Conservation (phyloP, 2,797 vertebrate genomes). For the Spondyliosoma cantharus region DNA sequence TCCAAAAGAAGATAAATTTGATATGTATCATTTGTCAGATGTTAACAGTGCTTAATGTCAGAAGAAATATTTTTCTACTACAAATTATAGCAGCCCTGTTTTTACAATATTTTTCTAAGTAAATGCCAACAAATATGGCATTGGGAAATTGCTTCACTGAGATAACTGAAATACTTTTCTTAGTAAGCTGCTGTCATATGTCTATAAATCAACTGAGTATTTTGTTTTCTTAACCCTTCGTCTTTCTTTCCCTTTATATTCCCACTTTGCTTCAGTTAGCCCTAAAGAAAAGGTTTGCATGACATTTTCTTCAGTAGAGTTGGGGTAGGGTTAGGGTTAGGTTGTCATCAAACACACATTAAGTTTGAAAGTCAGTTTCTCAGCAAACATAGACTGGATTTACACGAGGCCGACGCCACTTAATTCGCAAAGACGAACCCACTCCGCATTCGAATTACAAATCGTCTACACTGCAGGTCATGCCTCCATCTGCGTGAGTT, state of each 20-base stretch:
- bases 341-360: slow-evolving; percentile 11
- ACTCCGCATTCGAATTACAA: too few species aligned
- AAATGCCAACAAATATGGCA: background rate
- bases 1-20: background rate
- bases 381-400: too few species aligned
- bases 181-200: background rate
- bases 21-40: too few species aligned
- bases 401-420: too few species aligned
- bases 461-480: too few species aligned
- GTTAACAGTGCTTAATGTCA: background rate
- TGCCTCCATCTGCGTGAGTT: too few species aligned
- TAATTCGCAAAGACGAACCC: too few species aligned
- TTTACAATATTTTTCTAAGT: background rate
- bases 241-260: background rate
- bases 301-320: slow-evolving; percentile 3
- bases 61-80: background rate
- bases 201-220: background rate
- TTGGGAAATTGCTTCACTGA: background rate
- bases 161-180: background rate
- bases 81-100: background rate
- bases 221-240: background rate
- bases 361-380: background rate
- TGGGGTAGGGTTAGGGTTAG: too few species aligned
- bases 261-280: background rate
- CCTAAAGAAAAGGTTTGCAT: background rate